phyloP scores from a whole-genome alignment of 2,888 invertebrate genomes.

The Conistra vaccinii region DNA sequence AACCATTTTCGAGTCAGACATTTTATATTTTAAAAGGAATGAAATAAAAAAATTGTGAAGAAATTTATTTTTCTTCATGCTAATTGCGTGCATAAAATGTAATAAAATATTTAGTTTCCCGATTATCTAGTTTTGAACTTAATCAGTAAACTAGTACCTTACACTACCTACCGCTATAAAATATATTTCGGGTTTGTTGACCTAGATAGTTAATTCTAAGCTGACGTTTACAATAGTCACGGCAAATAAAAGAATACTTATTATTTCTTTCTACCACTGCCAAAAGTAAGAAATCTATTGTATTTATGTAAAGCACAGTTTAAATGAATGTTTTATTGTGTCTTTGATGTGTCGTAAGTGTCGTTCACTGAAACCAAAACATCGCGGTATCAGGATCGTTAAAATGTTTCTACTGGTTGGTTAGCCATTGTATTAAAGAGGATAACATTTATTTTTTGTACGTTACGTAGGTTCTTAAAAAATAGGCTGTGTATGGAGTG shows the following conservation, averaged over 20 bases:
- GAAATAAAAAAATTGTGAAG: too few species aligned
- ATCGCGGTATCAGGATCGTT: background rate
- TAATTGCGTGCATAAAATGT: background rate
- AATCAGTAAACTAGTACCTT: background rate
- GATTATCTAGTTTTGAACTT: background rate
- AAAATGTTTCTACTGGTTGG: slow-evolving; percentile 1
- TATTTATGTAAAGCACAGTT: slow-evolving; percentile 15
- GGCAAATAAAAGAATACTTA: background rate
- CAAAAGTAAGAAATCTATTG: slow-evolving; percentile 19
- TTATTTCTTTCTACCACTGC: slow-evolving; percentile 16
- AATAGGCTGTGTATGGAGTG: too few species aligned
- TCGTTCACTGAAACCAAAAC: slow-evolving; percentile 22
- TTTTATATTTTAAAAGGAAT: too few species aligned
- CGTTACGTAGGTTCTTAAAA: too few species aligned
- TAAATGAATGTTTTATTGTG: slow-evolving; percentile 16
- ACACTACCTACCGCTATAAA: background rate
- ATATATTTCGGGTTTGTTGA: slow-evolving; percentile 16
- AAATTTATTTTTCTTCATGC: background rate
- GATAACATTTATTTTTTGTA: too few species aligned
- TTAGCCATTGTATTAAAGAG: background rate
- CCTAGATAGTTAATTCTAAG: background rate
- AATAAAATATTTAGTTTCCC: background rate
- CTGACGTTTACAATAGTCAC: slow-evolving; percentile 15
- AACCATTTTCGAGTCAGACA: too few species aligned
- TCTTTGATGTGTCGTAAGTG: background rate